Evolutionary conservation across 1,140 invertebrate genomes (phyloP), one percentile per base, ranked within the genome.

Genomic region (Calosoma granatense): DNA sequence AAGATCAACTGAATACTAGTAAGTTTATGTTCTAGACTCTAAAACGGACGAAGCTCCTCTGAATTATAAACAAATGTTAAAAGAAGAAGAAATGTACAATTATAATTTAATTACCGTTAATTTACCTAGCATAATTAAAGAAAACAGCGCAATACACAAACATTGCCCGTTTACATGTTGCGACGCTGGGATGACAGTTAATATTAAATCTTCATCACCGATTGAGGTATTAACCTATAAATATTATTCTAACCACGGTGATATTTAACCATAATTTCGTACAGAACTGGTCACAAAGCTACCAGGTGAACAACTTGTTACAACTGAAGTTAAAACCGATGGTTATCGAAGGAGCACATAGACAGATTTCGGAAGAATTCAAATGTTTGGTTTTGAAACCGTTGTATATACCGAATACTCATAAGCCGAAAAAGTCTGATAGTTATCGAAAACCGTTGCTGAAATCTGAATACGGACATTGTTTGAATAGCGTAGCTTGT

Each of bases 271-370:
- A 36, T 36, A 36, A 9, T 9, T 36, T 36, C 26, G 26, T 36
- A 36, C 21, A 66, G 63, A 61, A 61, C 19, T 62, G 62, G 59
- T 26, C 51, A 19, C 56, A 52, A 22, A 56, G 59, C 41, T 69
- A 64, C 52, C 58, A 59, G 60, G 60, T 73, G 6, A 64, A 71
- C 56, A 67, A 70, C 59, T 56, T 75, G 9, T 66, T 74, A 9
- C 72, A 75, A 56, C 59, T 75, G 12, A 71, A 70, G 61, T 61
- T 75, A 17, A 59, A 64, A n/a, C 66, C 67, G 3, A 67, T 72
- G 22, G 15, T 69, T 11, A 64, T 69, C 20, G 67, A 70, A 56
- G 65, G 61, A 52, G 61, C 63, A 6, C 65, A 68, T 54, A 63
- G 63, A 53, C 61, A 65, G 47, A 59, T 70, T 2, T 60, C 59